Evolutionary conservation across 2,888 invertebrate species (phyloP).

Genomic region (Melikaiella ostensackeni): DNA sequence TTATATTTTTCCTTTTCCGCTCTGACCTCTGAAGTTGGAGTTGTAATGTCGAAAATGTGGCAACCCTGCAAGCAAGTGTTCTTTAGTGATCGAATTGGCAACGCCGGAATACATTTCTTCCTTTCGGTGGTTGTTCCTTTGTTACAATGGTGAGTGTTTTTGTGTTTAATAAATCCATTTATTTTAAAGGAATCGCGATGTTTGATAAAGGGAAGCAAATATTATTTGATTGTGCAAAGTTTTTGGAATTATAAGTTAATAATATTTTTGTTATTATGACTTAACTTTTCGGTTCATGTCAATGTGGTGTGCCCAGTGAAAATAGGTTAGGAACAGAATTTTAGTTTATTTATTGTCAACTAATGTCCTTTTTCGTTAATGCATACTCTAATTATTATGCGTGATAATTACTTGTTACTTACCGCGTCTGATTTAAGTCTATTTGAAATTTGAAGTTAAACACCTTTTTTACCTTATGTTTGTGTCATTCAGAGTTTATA

Average conservation of each 20-base stretch:
- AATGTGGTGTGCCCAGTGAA: background rate
- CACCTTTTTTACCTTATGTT: background rate
- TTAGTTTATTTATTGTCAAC: background rate
- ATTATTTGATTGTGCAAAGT: background rate
- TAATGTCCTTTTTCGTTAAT: background rate
- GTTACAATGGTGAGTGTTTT: slow-evolving; percentile 36
- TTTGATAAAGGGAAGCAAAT: background rate
- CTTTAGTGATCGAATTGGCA: background rate
- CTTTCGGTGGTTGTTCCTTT: slow-evolving; percentile 15
- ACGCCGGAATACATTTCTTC: slow-evolving; percentile 12
- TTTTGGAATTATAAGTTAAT: background rate
- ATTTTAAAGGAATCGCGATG: slow-evolving; percentile 2
- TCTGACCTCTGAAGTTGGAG: background rate
- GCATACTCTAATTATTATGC: background rate
- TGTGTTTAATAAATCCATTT: slow-evolving; percentile 7
- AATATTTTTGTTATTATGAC: background rate
- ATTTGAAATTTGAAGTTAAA: background rate
- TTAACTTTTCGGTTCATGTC: background rate
- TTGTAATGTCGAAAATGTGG: background rate
- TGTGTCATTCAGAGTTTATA: background rate
- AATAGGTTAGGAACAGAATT: slow-evolving; percentile 15
- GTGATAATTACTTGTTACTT: background rate
- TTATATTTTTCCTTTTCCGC: background rate
- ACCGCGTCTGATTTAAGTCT: too few relatives aligned
- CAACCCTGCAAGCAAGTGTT: background rate